Conservation (phyloP, 2,113 vertebrate species). For the Megaceryle maxima region DNA sequence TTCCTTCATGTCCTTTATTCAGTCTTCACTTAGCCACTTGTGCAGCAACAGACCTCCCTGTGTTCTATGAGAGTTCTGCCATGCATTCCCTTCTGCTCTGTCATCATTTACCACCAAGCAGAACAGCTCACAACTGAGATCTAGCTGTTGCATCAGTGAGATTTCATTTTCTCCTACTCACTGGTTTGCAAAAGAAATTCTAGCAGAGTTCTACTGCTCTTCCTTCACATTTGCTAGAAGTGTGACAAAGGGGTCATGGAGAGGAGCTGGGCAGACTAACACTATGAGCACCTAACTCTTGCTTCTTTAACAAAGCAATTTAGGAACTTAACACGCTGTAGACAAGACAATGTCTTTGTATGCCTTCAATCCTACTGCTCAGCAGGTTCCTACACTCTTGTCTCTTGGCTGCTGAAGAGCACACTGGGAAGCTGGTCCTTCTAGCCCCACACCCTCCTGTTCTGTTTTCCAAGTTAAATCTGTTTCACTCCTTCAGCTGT, state of each 20-base stretch:
- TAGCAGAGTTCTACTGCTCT: background rate
- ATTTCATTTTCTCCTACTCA: background rate
- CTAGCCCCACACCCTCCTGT: background rate
- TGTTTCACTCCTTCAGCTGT: conserved; percentile 82
- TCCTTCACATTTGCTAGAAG: background rate
- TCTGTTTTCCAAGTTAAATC: conserved; percentile 57
- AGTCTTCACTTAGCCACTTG: background rate
- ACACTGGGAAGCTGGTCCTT: background rate
- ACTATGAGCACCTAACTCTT: background rate
- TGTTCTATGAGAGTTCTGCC: background rate
- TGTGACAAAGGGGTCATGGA: background rate
- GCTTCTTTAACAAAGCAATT: conserved; percentile 15
- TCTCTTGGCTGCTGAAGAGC: background rate
- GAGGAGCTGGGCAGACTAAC: conserved; percentile 21
- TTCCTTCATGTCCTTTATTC: background rate
- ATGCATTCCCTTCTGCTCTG: background rate
- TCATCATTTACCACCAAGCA: background rate
- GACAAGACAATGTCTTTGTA: background rate
- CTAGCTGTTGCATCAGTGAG: background rate
- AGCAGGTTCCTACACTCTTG: background rate
- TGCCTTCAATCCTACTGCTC: background rate
- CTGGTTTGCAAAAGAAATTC: background rate
- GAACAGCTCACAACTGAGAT: background rate
- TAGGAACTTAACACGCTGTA: background rate
- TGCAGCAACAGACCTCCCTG: background rate